Conservation (phyloP, 1,140 invertebrate genomes). For the Helicorthomorpha holstii region DNA sequence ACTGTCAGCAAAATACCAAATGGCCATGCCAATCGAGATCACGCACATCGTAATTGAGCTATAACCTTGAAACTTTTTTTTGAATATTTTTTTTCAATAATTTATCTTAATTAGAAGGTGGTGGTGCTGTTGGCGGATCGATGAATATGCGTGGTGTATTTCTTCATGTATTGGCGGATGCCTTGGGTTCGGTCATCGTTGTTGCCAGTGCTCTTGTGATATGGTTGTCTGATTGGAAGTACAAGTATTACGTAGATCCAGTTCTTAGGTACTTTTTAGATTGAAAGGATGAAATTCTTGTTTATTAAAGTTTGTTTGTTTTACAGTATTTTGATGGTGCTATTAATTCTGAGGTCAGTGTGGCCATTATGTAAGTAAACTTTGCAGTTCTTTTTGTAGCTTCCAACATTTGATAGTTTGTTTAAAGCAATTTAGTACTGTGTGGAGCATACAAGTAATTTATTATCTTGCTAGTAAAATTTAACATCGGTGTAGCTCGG, state of each 20-base stretch:
- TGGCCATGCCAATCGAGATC: background rate
- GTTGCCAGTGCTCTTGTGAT: conserved; percentile 82
- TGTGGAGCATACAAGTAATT: too few species aligned
- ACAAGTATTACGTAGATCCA: conserved; percentile 76
- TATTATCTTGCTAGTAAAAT: too few species aligned
- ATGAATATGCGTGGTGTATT: conserved; percentile 98
- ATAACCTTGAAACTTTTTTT: background rate
- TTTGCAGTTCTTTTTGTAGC: too few species aligned
- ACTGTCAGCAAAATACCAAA: background rate
- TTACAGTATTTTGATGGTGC: conserved; percentile 34
- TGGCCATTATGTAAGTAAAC: conserved; percentile 35
- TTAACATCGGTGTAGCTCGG: too few species aligned
- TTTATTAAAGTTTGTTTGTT: conserved; percentile 9
- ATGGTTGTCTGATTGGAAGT: conserved; percentile 64
- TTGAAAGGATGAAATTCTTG: conserved; percentile 2
- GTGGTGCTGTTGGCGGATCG: conserved; percentile 32
- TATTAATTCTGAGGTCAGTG: conserved; percentile 32
- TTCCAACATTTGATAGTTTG: too few species aligned
- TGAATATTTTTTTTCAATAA: background rate
- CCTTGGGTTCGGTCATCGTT: conserved; percentile 86
- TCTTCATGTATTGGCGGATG: conserved; percentile 91
- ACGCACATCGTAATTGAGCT: background rate
- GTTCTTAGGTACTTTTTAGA: conserved; percentile 45
- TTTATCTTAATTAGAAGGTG: background rate
- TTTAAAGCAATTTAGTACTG: background rate